phyloP scores from a whole-genome alignment of 1,140 invertebrate genomes.

The Eumeta japonica region DNA sequence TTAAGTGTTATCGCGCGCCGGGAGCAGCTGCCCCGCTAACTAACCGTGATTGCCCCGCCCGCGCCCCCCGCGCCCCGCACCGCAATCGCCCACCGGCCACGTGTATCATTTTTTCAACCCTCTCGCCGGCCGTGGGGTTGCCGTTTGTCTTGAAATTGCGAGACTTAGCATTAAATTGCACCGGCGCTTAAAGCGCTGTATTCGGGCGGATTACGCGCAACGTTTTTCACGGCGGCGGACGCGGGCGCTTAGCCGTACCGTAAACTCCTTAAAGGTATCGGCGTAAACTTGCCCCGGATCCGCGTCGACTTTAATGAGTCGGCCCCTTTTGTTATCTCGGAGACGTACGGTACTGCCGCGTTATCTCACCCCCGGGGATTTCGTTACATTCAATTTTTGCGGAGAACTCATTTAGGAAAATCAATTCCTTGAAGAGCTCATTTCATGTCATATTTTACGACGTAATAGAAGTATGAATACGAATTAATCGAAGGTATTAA shows the following conservation, averaged over 20 bases:
- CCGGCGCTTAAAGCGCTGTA: slow-evolving; percentile 41
- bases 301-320: slow-evolving; percentile 45
- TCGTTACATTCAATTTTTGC: slow-evolving; percentile 29
- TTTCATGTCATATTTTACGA: slow-evolving; percentile 41
- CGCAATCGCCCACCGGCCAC: not conserved
- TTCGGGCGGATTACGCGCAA: slow-evolving; percentile 33
- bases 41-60: slow-evolving; percentile 35
- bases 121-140: slow-evolving; percentile 31
- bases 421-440: slow-evolving; percentile 28
- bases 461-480: slow-evolving; percentile 39
- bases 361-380: slow-evolving; percentile 22
- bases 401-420: slow-evolving; percentile 30
- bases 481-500: slow-evolving; percentile 49
- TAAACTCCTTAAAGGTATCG: slow-evolving; percentile 51
- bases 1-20: slow-evolving; percentile 39
- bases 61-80: slow-evolving; percentile 11
- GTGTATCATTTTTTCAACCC: slow-evolving; percentile 50
- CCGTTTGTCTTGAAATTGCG: slow-evolving; percentile 42
- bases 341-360: slow-evolving; percentile 37
- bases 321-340: slow-evolving; percentile 37
- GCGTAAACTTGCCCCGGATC: slow-evolving; percentile 35
- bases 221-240: slow-evolving; percentile 32
- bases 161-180: slow-evolving; percentile 53
- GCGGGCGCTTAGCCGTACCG: slow-evolving; percentile 36
- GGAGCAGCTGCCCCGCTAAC: slow-evolving; percentile 40